Evolutionary conservation across 2,113 vertebrate species (phyloP).

Genomic region (Neodon shergylaensis): DNA sequence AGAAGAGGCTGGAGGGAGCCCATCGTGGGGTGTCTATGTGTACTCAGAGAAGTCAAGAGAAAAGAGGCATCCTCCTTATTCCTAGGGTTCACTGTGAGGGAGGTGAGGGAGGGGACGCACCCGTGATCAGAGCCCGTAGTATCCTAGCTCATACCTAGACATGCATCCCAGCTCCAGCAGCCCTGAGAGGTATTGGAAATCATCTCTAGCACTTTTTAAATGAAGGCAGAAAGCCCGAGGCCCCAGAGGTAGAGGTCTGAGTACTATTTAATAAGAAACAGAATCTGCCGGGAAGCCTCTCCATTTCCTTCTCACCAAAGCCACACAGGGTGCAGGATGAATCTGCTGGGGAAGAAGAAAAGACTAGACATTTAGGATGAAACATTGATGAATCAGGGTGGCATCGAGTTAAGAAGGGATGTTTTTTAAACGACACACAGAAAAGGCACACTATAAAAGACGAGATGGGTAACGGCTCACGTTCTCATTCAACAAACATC

Average conservation of each 20-base stretch:
- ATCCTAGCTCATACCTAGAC: not conserved
- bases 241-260: not conserved
- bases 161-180: not conserved
- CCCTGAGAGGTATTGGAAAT: not conserved
- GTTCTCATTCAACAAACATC: not conserved
- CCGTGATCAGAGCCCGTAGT: rapidly evolving
- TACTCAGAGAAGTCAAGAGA: not conserved
- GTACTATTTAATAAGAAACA: not conserved
- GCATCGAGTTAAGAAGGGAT: not conserved
- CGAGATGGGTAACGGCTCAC: not conserved
- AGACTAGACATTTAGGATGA: conserved; percentile 3
- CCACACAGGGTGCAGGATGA: not conserved
- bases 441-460: not conserved
- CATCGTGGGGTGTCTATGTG: rapidly evolving
- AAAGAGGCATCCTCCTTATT: not conserved
- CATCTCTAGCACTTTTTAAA: not conserved
- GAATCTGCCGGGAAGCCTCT: not conserved
- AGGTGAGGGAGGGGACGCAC: not conserved
- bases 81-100: not conserved
- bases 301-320: not conserved
- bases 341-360: not conserved
- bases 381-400: not conserved
- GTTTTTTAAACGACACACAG: not conserved
- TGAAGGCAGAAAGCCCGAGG: not conserved
- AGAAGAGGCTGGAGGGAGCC: not conserved